These are phyloP conservation scores for Megalurothrips usitatus DNA, from an alignment of 2,888 invertebrate species.

Conservation along the genomic window DNA sequence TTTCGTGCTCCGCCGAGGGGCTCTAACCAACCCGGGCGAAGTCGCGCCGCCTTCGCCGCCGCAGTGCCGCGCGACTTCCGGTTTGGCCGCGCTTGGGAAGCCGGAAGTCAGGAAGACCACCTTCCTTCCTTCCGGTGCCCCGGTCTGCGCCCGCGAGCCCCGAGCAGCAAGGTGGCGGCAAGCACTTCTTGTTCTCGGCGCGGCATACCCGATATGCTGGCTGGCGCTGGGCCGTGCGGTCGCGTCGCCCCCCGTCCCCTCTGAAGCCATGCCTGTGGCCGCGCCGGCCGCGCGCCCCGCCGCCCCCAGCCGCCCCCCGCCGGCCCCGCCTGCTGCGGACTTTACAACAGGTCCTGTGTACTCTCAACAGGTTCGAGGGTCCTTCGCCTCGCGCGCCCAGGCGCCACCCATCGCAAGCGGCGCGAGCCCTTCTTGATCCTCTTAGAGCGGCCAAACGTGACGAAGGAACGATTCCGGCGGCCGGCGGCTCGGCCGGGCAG, in stretches of 20 bases:
- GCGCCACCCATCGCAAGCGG: neutral
- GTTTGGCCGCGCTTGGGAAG: too few species aligned
- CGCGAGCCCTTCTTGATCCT: conserved; percentile 2
- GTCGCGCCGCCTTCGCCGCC: neutral
- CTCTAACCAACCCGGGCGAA: neutral
- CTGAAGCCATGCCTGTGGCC: neutral
- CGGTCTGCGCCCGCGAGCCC: too few species aligned
- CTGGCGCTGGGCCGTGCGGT: neutral
- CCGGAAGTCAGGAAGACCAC: too few species aligned
- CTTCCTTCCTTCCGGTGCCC: too few species aligned
- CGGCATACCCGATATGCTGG: too few species aligned
- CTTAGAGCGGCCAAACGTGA: conserved; percentile 10
- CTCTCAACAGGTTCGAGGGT: conserved; percentile 14
- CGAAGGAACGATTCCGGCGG: neutral
- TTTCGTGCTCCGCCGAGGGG: neutral
- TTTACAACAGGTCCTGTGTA: conserved; percentile 18
- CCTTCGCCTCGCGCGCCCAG: neutral
- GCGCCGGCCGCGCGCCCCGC: too few species aligned
- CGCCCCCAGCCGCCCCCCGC: too few species aligned
- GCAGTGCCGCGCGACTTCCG: neutral
- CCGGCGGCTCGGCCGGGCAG: neutral
- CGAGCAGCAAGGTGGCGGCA: too few species aligned
- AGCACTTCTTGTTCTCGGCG: too few species aligned
- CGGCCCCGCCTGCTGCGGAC: neutral
- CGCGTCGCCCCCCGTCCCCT: neutral